Conservation (phyloP, 2,888 invertebrate species). For the Drosophila eohydei region DNA sequence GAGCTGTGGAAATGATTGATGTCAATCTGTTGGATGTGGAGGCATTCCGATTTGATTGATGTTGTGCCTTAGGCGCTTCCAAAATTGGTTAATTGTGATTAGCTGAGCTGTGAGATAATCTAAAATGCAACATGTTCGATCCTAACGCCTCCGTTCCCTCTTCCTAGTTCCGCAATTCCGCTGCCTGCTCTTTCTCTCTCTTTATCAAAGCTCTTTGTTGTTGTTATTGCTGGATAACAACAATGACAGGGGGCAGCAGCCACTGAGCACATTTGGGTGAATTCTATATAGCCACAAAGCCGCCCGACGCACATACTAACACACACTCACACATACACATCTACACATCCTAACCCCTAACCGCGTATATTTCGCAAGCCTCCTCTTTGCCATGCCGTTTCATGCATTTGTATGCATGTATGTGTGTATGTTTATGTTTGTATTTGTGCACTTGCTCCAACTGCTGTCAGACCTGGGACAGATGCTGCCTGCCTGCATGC, state of each 20-base stretch:
- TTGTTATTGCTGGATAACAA: slow-evolving; percentile 23
- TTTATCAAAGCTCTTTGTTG: slow-evolving; percentile 32
- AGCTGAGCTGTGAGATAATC: slow-evolving; percentile 8
- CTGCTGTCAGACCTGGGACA: slow-evolving; percentile 49
- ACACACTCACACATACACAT: neutral
- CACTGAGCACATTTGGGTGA: slow-evolving; percentile 48
- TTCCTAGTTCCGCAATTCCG: neutral
- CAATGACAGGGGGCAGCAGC: slow-evolving; percentile 26
- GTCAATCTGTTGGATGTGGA: neutral
- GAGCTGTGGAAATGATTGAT: neutral
- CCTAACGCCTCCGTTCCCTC: neutral
- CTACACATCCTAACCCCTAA: neutral
- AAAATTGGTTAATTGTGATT: slow-evolving; percentile 14
- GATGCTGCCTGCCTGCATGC: slow-evolving; percentile 40
- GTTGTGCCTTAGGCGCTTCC: slow-evolving; percentile 1
- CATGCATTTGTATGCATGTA: slow-evolving; percentile 1
- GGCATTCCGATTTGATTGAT: slow-evolving; percentile 5
- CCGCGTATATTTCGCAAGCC: slow-evolving; percentile 11
- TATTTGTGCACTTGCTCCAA: slow-evolving; percentile 49
- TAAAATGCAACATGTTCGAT: slow-evolving; percentile 26
- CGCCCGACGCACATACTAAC: slow-evolving; percentile 23
- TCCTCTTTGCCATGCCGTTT: neutral
- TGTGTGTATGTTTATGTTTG: slow-evolving; percentile 24
- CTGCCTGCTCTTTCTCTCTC: neutral
- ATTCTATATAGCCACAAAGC: slow-evolving; percentile 52